Evolutionary conservation across 23 tunicate species (phyloP), one percentile per base, ranked within the genome.

Genomic region (Styela plicata): DNA sequence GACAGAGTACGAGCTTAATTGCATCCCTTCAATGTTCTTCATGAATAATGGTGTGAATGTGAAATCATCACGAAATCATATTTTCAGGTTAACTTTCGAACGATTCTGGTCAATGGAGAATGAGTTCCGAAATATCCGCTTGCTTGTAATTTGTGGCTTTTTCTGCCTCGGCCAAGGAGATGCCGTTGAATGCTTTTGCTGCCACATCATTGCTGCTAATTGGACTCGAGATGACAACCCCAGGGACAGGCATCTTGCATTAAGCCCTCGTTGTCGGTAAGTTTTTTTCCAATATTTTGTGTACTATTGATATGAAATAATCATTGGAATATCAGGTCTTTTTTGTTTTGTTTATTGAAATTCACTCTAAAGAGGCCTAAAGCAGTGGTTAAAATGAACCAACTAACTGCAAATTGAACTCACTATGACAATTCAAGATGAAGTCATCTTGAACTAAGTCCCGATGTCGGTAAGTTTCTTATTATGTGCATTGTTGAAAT

Each of bases 161-260:
- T 76, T 33, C 37, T 76, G 81, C 81, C 36, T 76, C 17, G 81
- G 81, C 26, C 66, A 76, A 76, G 81, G 67, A n/a, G 81, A 76
- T 2, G 81, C 81, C 0, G 81, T 76, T 17, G 64, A 76, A 53
- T 76, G 81, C 31, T 76, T 76, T 44, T 44, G 29, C 67, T 76
- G 81, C 37, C 64, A 44, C 33, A 1, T 76, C 31, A 27, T 76
- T n/a, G 29, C 44, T 25, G 66, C 66, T 53, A 76, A 76, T 44
- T 76, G 81, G 81, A 20, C 64, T 13, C 27, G 81, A 53, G 44
- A 76, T 2, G 81, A 76, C 66, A 53, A 76, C 31, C 81, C 81
- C 3, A 36, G 66, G 24, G 13, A 21, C 0, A 36, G 81, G 17
- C 81, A 76, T 53, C 19, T 33, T 1, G 81, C 36, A 76, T 18